Conservation (phyloP, 2,888 invertebrate species). For the Phyllotreta cruciferae region DNA sequence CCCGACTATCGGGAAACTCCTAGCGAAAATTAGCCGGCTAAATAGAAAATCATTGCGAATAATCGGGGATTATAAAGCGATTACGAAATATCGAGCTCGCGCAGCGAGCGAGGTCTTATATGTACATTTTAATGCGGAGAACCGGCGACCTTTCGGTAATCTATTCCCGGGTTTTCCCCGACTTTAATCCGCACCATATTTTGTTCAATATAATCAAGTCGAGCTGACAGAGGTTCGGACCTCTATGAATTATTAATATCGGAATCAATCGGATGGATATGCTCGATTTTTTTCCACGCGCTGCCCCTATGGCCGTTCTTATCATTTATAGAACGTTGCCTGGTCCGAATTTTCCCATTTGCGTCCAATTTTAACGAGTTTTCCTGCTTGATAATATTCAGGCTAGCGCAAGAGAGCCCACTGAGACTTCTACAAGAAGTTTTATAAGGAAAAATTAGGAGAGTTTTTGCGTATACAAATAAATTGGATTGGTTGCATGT, state of each 20-base stretch:
- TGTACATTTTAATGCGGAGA: slow-evolving; percentile 18
- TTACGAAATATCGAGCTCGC: too few species aligned
- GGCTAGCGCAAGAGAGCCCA: too few species aligned
- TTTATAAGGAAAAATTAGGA: too few species aligned
- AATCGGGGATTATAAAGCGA: background rate
- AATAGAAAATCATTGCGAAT: too few species aligned
- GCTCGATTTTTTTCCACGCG: slow-evolving; percentile 10
- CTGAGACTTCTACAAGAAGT: too few species aligned
- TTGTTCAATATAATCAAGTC: slow-evolving; percentile 28
- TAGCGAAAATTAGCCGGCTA: too few species aligned
- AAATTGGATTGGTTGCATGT: too few species aligned
- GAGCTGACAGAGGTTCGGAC: slow-evolving; percentile 22
- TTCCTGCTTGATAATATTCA: too few species aligned
- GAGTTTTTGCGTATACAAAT: too few species aligned
- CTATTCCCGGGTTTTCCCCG: slow-evolving; percentile 10
- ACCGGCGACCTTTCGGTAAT: slow-evolving; percentile 10
- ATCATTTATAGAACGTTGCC: background rate
- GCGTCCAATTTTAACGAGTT: too few species aligned
- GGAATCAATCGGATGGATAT: slow-evolving; percentile 25
- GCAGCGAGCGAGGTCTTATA: too few species aligned
- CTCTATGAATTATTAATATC: slow-evolving; percentile 33
- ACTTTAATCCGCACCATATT: slow-evolving; percentile 28
- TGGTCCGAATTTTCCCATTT: background rate
- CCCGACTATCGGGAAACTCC: background rate
- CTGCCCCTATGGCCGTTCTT: background rate